These are phyloP conservation scores for Eubasilissa regina DNA, from an alignment of 1,140 invertebrate species.

Conservation along the genomic window DNA sequence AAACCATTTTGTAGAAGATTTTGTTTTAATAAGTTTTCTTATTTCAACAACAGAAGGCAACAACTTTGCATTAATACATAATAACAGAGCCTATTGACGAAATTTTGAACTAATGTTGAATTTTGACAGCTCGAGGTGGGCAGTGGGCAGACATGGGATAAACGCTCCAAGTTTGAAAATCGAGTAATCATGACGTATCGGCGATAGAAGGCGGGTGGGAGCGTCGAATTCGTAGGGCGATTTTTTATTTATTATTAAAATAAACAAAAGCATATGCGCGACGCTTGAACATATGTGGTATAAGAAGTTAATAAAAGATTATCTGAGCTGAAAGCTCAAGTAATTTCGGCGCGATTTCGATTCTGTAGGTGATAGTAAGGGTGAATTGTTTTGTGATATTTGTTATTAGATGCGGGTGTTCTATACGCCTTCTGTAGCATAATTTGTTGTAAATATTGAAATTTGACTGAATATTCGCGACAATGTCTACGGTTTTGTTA, in stretches of 20 bases:
- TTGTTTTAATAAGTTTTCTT: neutral
- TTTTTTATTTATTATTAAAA: neutral
- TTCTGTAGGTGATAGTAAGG: neutral
- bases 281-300: neutral
- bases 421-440: constrained; percentile 5
- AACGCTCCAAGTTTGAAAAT: constrained; percentile 32
- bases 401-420: constrained; percentile 19
- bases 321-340: neutral
- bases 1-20: constrained; percentile 12
- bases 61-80: neutral
- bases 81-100: neutral
- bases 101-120: constrained; percentile 14
- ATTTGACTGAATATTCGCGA: constrained; percentile 17
- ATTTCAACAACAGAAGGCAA: neutral
- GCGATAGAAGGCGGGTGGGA: constrained; percentile 26
- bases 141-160: neutral
- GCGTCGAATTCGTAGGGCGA: constrained; percentile 19
- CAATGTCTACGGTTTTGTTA: constrained; percentile 83
- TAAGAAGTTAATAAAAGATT: neutral
- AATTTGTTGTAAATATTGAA: constrained; percentile 4
- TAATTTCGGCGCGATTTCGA: neutral
- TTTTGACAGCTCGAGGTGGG: constrained; percentile 29
- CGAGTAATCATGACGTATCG: constrained; percentile 26
- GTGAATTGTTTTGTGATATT: constrained; percentile 40
- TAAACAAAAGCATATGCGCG: constrained; percentile 16